These are phyloP conservation scores for Phaenicophaeus curvirostris DNA, from an alignment of 2,797 vertebrate genomes.

Conservation along the genomic window DNA sequence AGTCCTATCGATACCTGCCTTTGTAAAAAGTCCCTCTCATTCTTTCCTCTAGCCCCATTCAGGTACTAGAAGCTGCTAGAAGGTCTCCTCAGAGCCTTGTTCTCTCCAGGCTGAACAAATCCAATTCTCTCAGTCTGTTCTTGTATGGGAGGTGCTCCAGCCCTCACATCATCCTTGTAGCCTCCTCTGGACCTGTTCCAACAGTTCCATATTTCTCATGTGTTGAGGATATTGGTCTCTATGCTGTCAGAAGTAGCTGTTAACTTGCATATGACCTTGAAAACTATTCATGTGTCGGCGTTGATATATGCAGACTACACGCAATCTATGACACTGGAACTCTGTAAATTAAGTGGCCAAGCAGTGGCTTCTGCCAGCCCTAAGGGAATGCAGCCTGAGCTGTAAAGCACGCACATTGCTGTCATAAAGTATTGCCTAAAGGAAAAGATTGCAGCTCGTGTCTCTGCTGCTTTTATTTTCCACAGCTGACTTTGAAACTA, in stretches of 20 bases:
- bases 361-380: background rate
- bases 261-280: background rate
- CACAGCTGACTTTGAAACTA: background rate
- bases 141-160: no score
- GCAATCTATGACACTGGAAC: background rate
- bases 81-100: no score
- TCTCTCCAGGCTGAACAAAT: no score
- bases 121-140: no score
- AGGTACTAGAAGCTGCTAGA: no score
- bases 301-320: background rate
- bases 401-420: accelerated
- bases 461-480: background rate
- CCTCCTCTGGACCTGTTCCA: no score
- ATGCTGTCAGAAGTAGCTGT: background rate
- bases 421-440: background rate
- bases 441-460: background rate
- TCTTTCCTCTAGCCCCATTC: no score
- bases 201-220: no score
- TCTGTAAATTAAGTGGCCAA: background rate
- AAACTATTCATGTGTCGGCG: background rate
- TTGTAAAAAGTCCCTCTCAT: no score
- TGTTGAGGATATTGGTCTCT: background rate
- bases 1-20: no score
- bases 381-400: background rate
- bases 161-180: no score